Evolutionary conservation across 2,113 vertebrate genomes (phyloP).

Genomic region (Butastur rufipennis): DNA sequence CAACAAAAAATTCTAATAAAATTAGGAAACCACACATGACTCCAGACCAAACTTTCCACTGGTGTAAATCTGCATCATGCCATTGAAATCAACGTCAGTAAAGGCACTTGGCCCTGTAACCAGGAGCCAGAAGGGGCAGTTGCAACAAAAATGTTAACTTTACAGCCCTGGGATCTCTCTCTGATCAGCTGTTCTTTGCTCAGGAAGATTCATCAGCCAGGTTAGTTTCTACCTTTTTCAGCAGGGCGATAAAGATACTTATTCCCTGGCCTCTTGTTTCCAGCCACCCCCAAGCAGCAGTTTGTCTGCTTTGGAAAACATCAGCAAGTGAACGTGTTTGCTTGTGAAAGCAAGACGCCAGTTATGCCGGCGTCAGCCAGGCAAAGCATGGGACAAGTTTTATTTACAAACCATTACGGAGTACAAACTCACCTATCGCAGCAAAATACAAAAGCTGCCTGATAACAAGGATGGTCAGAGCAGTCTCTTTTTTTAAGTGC

Average conservation of each 20-base stretch:
- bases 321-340: background rate
- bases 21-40: background rate
- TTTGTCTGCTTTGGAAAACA: background rate
- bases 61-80: background rate
- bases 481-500: background rate
- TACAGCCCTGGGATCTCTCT: background rate
- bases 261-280: background rate
- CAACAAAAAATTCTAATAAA: background rate
- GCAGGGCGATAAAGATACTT: background rate
- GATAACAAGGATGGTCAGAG: background rate
- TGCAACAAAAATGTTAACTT: background rate
- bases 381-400: background rate
- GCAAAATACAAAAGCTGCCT: background rate
- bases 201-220: background rate
- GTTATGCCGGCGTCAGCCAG: background rate
- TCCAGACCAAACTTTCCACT: background rate
- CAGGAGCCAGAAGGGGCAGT: background rate
- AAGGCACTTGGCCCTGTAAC: background rate
- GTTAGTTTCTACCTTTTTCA: background rate
- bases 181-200: background rate
- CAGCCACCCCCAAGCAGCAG: background rate
- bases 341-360: background rate
- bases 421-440: background rate
- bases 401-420: background rate
- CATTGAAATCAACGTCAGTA: background rate